phyloP scores from a whole-genome alignment of 1,140 invertebrate genomes.

The Harlomillsia oculata region DNA sequence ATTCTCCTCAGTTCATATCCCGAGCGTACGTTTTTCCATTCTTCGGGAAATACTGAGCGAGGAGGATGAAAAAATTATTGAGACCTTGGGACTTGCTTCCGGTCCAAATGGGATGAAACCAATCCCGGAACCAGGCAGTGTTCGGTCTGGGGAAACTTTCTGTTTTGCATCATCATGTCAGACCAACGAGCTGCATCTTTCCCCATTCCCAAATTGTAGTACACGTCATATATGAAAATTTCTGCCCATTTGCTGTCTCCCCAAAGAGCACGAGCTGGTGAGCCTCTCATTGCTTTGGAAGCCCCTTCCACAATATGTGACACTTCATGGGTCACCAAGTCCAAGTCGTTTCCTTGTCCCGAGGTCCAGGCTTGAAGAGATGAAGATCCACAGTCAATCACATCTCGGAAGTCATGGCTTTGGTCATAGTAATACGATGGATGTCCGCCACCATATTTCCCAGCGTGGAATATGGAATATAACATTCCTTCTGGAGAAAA shows the following conservation, averaged over 20 bases:
- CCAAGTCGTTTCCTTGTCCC: slow-evolving; percentile 23
- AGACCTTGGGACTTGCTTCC: slow-evolving; percentile 8
- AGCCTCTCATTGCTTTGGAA: slow-evolving; percentile 15
- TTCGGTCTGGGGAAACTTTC: slow-evolving; percentile 25
- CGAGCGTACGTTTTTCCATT: slow-evolving; percentile 22
- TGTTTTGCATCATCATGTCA: slow-evolving; percentile 4
- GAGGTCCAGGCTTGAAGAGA: slow-evolving; percentile 12
- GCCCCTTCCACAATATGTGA: slow-evolving; percentile 29
- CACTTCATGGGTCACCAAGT: slow-evolving; percentile 29
- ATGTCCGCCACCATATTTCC: slow-evolving; percentile 26
- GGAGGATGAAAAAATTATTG: slow-evolving; percentile 15
- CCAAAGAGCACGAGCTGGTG: slow-evolving; percentile 29
- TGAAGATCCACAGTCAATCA: slow-evolving; percentile 18
- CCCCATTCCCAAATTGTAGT: slow-evolving; percentile 13
- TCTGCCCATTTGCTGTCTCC: slow-evolving; percentile 32
- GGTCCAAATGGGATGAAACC: slow-evolving; percentile 25
- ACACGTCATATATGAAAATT: slow-evolving; percentile 34
- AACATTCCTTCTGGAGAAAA: slow-evolving; percentile 18
- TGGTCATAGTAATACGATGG: slow-evolving; percentile 19
- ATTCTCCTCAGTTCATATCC: slow-evolving; percentile 29
- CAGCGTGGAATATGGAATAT: slow-evolving; percentile 28
- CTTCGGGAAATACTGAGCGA: slow-evolving; percentile 21
- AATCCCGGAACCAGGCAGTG: slow-evolving; percentile 29
- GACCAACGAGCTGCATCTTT: slow-evolving; percentile 20
- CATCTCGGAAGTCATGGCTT: slow-evolving; percentile 12